These are phyloP conservation scores for Nixonia krombeini DNA, from an alignment of 1,140 invertebrate genomes.

Conservation along the genomic window DNA sequence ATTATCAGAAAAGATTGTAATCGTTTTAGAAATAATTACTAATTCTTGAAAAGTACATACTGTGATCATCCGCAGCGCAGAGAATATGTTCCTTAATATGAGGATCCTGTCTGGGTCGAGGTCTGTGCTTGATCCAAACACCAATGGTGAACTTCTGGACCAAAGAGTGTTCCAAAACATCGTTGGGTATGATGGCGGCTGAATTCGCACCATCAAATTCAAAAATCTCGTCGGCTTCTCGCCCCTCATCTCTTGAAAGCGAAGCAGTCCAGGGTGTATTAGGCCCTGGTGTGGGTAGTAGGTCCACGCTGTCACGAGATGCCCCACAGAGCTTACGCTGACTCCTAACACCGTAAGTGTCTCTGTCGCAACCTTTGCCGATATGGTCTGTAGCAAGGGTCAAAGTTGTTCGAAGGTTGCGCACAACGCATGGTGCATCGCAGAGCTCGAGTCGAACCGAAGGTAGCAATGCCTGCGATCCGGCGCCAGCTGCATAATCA, in stretches of 20 bases:
- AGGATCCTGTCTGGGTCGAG: conserved; percentile 81
- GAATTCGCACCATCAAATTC: conserved; percentile 92
- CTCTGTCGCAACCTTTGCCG: conserved; percentile 91
- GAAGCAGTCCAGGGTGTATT: conserved; percentile 89
- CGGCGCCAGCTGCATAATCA: conserved; percentile 90
- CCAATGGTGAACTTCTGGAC: conserved; percentile 89
- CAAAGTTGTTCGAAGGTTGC: conserved; percentile 77
- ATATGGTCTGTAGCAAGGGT: conserved; percentile 86
- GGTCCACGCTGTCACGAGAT: conserved; percentile 78
- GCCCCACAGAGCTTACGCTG: conserved; percentile 92
- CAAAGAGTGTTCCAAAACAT: conserved; percentile 81
- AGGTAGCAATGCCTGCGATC: conserved; percentile 85
- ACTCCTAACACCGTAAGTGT: conserved; percentile 90
- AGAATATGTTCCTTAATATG: conserved; percentile 95
- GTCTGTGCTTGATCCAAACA: conserved; percentile 93
- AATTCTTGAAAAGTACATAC: too few species aligned
- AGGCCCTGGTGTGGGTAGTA: conserved; percentile 87
- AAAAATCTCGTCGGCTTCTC: conserved; percentile 92
- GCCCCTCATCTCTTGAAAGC: conserved; percentile 90
- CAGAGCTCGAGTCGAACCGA: conserved; percentile 87
- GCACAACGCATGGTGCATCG: conserved; percentile 82
- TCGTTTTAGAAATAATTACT: too few species aligned
- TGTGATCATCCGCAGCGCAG: conserved; percentile 96
- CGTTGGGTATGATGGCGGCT: conserved; percentile 86
- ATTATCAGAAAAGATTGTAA: too few species aligned